Evolutionary conservation across 2,797 vertebrate species (phyloP), one percentile per base, ranked within the genome.

Genomic region (Melanotaenia nigrans): DNA sequence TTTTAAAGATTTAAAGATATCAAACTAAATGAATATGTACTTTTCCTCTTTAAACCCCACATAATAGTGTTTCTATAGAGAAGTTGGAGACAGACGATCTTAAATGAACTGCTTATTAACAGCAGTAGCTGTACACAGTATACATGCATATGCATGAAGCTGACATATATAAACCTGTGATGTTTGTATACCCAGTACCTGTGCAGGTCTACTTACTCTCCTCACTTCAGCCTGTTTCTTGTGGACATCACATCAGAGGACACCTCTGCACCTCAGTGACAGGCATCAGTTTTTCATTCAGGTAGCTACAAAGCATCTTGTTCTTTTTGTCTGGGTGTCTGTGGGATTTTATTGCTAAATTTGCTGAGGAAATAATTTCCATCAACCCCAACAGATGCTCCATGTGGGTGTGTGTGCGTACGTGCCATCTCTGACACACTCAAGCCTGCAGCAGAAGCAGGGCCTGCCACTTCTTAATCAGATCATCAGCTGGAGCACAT

Each of bases 381-480:
- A 78, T 77, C 58, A 65, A 74, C 64, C 16, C 3, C 8, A 14
- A 60, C 87, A 99, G 98, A 95, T 97, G 92, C 59, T 97, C 72
- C 95, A 92, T 49, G 84, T 94, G 71, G 89, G 88, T 0, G 78
- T 97, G 69, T 97, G 97, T 0, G 90, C 94, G 0, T 96, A 87
- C 0, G 73, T 96, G 63, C 96, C 96, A 3, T 94, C 87, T 66
- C 95, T 92, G 73, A 99, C 98, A 5, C 95, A 98, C 78, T 85
- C 73, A 62, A 99, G 97, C 78, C 95, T 99, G 68, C 92, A 93
- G 58, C 90, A 82, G 77, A 99, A 98, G 67, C 94, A 94, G 71
- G 98, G 98, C 24, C 89, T 99, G 42, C 97, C 97, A 1, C 64
- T 96, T 54, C 47, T 93, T 38, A 98, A 96, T 84, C 97, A 99